Evolutionary conservation across 2,113 vertebrate genomes (phyloP), one percentile per base, ranked within the genome.

Genomic region (Eptesicus fuscus): DNA sequence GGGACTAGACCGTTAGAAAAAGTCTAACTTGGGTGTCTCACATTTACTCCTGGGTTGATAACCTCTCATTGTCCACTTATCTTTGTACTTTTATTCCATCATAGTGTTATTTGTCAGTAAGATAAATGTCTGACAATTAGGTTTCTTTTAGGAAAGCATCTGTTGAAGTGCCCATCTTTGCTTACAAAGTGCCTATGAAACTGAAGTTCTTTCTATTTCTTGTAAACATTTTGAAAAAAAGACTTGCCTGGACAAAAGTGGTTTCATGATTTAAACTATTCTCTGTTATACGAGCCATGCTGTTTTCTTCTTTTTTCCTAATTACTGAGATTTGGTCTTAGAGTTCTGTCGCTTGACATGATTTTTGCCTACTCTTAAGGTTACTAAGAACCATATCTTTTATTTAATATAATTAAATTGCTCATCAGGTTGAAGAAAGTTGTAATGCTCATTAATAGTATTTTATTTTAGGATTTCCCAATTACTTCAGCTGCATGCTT

Each of bases 381-480:
- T 76, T 92, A 71, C 40, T 69, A 10, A 86, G 51, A 73, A 83
- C n/a, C 10, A 93, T 82, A 90, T 80, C 2, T 95, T 95, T 83
- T 70, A 71, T 86, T 91, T 88, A 63, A 87, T 93, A 61, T 86
- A 93, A 90, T 94, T 92, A 94, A 93, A 80, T 93, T 95, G 82
- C 22, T 96, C 53, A 90, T 47, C 14, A 59, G 32, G 25, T 92
- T 96, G 93, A 93, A 93, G 61, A 91, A 82, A 83, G 59, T 32
- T 13, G 42, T 85, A 71, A 91, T 83, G 35, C 89, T 92, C 70
- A 80, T 92, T 92, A 91, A 80, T 30, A 83, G 42, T 37, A 80
- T 93, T 94, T 96, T 91, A 59, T 96, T 96, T 96, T 61, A 76
- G 49, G 78, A 87, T 91, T 91, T 85, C 44, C 74, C 30, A 96